Evolutionary conservation across 2,113 vertebrate genomes (phyloP).

Genomic region (Halichoerus grypus): DNA sequence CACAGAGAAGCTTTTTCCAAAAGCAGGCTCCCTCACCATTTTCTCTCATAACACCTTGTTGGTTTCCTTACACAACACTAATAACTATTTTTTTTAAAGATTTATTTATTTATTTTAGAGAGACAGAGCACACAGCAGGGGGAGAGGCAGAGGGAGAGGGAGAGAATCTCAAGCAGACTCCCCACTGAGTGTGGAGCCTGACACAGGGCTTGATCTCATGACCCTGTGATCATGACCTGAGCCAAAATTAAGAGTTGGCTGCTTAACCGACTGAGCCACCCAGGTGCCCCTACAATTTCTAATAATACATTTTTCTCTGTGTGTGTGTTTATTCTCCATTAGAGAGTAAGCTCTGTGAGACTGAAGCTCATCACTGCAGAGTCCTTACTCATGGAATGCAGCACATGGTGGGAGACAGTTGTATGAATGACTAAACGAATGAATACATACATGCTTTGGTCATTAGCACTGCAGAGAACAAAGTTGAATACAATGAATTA

Average conservation of each 20-base stretch:
- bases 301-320: background rate
- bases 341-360: conserved; percentile 19
- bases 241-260: background rate
- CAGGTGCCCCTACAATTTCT: background rate
- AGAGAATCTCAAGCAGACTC: no score
- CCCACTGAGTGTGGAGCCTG: no score
- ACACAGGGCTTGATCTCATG: background rate
- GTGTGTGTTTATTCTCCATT: background rate
- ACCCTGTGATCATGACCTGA: background rate
- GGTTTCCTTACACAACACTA: background rate
- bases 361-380: background rate
- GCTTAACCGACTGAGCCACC: background rate
- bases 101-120: background rate
- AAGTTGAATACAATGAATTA: background rate
- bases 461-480: background rate
- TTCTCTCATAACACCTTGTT: background rate
- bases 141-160: no score
- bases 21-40: background rate
- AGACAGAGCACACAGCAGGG: background rate
- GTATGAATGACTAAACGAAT: background rate
- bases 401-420: background rate
- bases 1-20: background rate
- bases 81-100: background rate
- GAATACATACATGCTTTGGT: background rate
- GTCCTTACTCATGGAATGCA: background rate